Base-by-base conservation (phyloP, 2,113 vertebrate genomes). In the Triplophysa rosa region DNA sequence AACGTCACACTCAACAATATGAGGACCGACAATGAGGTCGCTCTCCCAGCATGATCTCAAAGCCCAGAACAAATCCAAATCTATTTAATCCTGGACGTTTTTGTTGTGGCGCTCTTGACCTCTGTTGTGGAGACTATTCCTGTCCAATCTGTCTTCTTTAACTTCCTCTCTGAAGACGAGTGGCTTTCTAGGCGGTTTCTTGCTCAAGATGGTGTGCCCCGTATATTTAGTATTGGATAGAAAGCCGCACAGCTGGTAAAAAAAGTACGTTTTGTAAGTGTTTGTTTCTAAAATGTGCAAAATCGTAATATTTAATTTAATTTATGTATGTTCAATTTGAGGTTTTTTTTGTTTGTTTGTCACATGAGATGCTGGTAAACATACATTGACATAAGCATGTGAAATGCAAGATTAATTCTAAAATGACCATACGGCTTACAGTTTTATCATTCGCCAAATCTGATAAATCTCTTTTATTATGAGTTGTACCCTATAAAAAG, bases 211-310 rank as follows among this genome's bases (percentile, higher is more conserved):
- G 24, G 24, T 56, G 49, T 52, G 54, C 42, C 10, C 42, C 9
- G 9, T 11, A 45, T 11, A 45, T 45, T 45, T 6, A 11, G 1
- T 10, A 45, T 45, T 59, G 52, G 29, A 40, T n/a, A 5, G 26
- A 74, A 74, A 74, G 54, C 58, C 37, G 56, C 58, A 74, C 40
- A 26, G 33, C 37, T 59, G 70, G 49, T 40, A 82, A 82, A 81
- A 69, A 77, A 77, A 77, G 0, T 29, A 29, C 0, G 26, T 29
- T 6, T 33, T 33, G n/a, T n/a, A 33, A 6, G 29, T 4, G 5
- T 33, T 6, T 6, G 5, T 33, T 33, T 6, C 29, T 33, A 33
- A 33, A 33, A 33, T 33, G 29, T 0, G 29, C 4, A 33, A 33
- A 33, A 33, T 33, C 5, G 0, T 33, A 6, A 33, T 33, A 33